Base-by-base conservation (phyloP, 2,797 vertebrate species). In the Threskiornis aethiopicus region DNA sequence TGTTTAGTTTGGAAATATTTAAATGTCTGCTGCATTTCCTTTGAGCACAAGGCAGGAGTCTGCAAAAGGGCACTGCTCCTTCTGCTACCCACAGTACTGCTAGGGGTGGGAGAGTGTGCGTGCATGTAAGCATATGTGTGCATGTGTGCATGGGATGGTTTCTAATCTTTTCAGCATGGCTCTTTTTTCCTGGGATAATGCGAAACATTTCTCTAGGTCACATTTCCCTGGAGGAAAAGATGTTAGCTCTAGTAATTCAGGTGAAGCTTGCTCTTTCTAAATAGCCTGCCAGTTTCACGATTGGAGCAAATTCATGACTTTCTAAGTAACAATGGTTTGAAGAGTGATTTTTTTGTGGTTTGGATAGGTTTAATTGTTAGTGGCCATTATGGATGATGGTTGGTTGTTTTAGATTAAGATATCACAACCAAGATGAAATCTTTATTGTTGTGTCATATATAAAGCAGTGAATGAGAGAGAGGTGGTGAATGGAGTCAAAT, bases 21-120 rank as follows among this genome's bases (percentile, higher is more conserved):
- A 97, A 97, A 97, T 97, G 98, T 98, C 98, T 98, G 93, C 93
- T 93, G 96, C 96, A 96, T 98, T 98, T 98, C 98, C 98, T 98
- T 96, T 77, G 49, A 96, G 90, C 87, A 73, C 76, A 81, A 91
- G 85, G 66, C 89, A 95, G 84, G 95, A 96, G 81, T 85, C 96
- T 95, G 86, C 51, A 46, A 95, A 97, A 97, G 91, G 87, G 95
- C 87, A 59, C 78, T 83, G 95, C 77, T 91, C 90, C 87, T 84
- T 55, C 73, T 96, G 79, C 90, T 93, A 44, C 94, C 89, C 93
- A 21, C 90, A 65, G 86, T 25, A 59, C 91, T 54, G 35, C 66
- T 73, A 35, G 57, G 87, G 55, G 12, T 92, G 75, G 91, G 92
- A 78, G 83, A 52, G 44, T 0, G 44, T 94, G 90, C 33, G 39